phyloP scores from a whole-genome alignment of 2,113 vertebrate species.

The Jacana jacana region DNA sequence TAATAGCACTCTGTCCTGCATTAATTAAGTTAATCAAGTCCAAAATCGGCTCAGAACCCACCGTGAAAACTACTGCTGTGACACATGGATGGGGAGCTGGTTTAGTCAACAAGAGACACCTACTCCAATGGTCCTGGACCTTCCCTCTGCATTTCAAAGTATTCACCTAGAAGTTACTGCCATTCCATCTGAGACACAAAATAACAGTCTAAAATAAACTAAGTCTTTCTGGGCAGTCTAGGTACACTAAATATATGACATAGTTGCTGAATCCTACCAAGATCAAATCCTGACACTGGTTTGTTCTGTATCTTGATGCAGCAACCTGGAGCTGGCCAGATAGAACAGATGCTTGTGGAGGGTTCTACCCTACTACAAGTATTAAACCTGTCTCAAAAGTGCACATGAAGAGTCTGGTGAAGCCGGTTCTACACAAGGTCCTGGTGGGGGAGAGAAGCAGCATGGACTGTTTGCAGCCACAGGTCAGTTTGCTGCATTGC shows the following conservation, averaged over 20 bases:
- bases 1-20: neutral
- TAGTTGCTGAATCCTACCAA: neutral
- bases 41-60: neutral
- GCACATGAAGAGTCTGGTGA: neutral
- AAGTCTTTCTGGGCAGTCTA: neutral
- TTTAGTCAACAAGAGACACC: neutral
- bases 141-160: neutral
- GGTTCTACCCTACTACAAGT: neutral
- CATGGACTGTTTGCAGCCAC: neutral
- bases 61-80: neutral
- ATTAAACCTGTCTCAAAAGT: neutral
- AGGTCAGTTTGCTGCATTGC: neutral
- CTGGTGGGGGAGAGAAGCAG: neutral
- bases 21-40: neutral
- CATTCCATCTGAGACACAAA: neutral
- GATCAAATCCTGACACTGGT: neutral
- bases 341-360: neutral
- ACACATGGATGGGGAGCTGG: fast-evolving
- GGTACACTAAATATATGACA: neutral
- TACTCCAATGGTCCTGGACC: neutral
- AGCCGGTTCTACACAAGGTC: neutral
- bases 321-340: neutral
- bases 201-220: neutral
- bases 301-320: neutral
- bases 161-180: neutral